phyloP scores from a whole-genome alignment of 1,140 invertebrate species.

The Drosophila truncata region DNA sequence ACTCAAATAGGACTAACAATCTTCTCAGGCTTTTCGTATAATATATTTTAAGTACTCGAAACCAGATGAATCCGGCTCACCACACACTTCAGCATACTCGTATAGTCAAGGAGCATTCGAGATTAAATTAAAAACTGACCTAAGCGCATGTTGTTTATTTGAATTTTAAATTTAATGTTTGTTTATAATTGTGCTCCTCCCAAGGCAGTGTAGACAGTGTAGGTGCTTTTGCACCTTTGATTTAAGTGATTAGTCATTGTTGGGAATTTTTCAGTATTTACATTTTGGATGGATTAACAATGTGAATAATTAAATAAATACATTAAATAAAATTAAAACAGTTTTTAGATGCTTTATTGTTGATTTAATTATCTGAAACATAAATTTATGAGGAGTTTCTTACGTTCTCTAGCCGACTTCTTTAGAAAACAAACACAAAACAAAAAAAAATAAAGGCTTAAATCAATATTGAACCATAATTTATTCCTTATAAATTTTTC shows the following conservation, averaged over 20 bases:
- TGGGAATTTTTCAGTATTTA: background rate
- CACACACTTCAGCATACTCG: conserved; percentile 6
- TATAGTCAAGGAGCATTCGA: conserved; percentile 11
- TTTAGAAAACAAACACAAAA: background rate
- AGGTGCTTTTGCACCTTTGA: conserved; percentile 18
- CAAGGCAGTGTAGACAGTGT: background rate
- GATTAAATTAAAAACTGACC: conserved; percentile 53
- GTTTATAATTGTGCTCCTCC: conserved; percentile 8
- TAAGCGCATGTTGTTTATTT: conserved; percentile 50
- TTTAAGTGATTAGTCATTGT: conserved; percentile 7
- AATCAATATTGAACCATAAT: too few species aligned
- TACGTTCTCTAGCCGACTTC: background rate
- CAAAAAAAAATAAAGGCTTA: background rate
- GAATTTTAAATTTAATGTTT: conserved; percentile 14
- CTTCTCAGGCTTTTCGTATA: background rate
- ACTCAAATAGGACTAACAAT: conserved; percentile 12
- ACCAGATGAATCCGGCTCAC: conserved; percentile 9
- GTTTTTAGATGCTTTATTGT: background rate
- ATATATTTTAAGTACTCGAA: background rate
- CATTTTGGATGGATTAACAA: background rate
- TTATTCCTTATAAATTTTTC: background rate
- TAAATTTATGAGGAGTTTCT: background rate
- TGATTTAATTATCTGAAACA: background rate
- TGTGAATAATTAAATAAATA: background rate
- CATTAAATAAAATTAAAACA: background rate